These are phyloP conservation scores for Apotomis turbidana DNA, from an alignment of 2,888 invertebrate species.

Conservation along the genomic window DNA sequence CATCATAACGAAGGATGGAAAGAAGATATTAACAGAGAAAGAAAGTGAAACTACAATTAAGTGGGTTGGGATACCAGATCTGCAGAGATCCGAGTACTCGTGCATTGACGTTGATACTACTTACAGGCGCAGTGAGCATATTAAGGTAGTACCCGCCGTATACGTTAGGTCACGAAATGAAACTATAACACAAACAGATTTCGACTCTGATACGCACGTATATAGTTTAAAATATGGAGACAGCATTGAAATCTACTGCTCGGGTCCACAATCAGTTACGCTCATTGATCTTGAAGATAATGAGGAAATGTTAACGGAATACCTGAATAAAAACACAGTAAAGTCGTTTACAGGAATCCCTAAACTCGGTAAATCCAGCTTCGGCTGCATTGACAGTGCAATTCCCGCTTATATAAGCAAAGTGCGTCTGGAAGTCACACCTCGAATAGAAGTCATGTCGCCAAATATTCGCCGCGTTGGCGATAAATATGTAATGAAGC, in stretches of 20 bases:
- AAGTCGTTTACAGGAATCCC: too few relatives aligned
- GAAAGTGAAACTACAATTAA: neutral
- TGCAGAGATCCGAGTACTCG: neutral
- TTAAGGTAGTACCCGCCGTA: neutral
- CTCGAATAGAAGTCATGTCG: neutral
- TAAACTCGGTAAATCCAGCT: neutral
- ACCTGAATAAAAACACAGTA: neutral
- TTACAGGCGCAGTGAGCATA: neutral
- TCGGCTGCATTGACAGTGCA: neutral
- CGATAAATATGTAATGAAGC: neutral
- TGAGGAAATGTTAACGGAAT: neutral
- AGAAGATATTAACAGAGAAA: neutral
- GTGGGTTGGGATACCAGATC: neutral
- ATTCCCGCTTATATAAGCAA: neutral
- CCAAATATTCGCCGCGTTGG: neutral
- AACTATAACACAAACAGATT: neutral
- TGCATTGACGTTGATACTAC: neutral
- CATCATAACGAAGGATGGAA: neutral
- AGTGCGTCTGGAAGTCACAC: neutral
- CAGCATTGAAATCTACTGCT: neutral
- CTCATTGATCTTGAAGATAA: neutral
- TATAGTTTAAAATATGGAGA: neutral
- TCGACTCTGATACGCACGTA: neutral
- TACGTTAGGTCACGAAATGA: neutral
- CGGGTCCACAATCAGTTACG: neutral